Conservation (phyloP, 2,113 vertebrate genomes). For the Nicator chloris region DNA sequence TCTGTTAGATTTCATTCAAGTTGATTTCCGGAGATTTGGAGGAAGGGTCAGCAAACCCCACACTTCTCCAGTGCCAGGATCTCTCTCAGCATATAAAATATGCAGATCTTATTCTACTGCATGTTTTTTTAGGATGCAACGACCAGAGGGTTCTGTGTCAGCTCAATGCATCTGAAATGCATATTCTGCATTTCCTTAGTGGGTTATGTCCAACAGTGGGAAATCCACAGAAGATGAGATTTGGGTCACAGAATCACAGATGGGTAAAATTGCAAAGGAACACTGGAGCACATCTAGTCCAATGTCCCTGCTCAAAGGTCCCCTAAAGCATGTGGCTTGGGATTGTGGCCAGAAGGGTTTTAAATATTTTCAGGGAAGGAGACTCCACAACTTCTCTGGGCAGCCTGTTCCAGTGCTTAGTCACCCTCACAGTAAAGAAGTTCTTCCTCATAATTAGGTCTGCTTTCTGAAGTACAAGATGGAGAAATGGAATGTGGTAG, state of each 20-base stretch:
- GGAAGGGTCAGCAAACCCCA: neutral
- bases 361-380: neutral
- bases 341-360: neutral
- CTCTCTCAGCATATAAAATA: neutral
- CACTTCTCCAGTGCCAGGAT: neutral
- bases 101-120: neutral
- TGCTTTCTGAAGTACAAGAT: neutral
- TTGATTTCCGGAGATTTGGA: neutral
- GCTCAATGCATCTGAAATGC: neutral
- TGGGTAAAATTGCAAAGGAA: neutral
- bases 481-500: neutral
- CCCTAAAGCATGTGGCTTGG: neutral
- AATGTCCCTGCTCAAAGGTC: neutral
- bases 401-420: neutral
- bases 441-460: neutral
- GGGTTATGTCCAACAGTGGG: neutral
- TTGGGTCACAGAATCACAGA: neutral
- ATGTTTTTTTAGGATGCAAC: neutral
- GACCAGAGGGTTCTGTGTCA: neutral
- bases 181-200: neutral
- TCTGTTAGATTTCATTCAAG: neutral
- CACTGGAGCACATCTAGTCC: neutral
- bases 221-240: neutral
- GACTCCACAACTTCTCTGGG: neutral
- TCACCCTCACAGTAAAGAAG: neutral